Evolutionary conservation across 2,888 invertebrate species (phyloP), one percentile per base, ranked within the genome.

Genomic region (Itoplectis maculator): DNA sequence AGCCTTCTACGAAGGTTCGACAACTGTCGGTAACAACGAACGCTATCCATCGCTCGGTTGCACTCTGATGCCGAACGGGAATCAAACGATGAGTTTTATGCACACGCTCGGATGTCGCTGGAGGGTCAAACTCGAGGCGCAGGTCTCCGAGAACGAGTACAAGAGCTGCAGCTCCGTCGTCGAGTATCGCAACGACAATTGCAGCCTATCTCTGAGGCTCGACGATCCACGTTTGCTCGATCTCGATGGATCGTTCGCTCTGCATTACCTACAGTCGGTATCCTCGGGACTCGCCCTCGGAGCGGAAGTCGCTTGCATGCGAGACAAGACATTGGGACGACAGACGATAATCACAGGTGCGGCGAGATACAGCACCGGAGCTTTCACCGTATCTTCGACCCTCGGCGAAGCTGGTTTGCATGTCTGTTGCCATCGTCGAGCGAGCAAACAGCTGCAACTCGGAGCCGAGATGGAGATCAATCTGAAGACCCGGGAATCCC

Each of bases 381-480:
- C 95, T 86, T 94, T 95, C 0, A 96, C 96, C 87, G 94, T 96
- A 88, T 96, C 96, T 0, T 96, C 96, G 3, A 96, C 96, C 0
- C 65, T 96, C 2, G 90, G 92, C 20, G 87, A 89, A 59, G 89
- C 89, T 29, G 92, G 91, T 9, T 45, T 95, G 13, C 95, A 96
- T 86, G 88, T 95, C 0, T 95, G 95, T 84, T 96, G 95, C 90
- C 95, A 95, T 89, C 95, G 95, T 78, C 94, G 94, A 88, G 94
- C 94, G 15, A 95, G 94, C 87, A 94, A 94, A 74, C 94, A 95
- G 79, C 88, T 95, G 29, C 95, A 95, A 88, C 87, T 96, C 82
- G 96, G 96, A 1, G 95, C 95, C 0, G 96, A 96, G 89, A 90
- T 96, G 65, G 95, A 95, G 87, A 94, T 95, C 0, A 95, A 95